A percentile compares a stretch with the other conserved stretches of the same genome.
phyloP scores from a whole-genome alignment of 2,797 vertebrate genomes.

The Neomorphus geoffroyi region DNA sequence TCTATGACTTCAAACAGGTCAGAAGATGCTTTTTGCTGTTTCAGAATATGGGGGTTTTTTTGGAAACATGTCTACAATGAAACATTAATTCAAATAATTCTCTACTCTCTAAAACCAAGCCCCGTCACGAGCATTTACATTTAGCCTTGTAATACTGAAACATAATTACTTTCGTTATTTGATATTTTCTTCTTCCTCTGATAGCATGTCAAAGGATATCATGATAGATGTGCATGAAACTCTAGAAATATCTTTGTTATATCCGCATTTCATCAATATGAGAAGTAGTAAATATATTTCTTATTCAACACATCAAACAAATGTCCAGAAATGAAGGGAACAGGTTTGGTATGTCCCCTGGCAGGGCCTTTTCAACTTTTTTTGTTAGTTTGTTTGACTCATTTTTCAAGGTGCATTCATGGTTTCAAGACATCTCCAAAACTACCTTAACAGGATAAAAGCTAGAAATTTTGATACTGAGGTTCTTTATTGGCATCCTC shows the following conservation, averaged over 20 bases:
- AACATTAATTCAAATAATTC: not conserved
- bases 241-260: not conserved
- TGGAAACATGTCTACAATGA: not conserved
- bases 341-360: not conserved
- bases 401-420: not conserved
- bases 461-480: not conserved
- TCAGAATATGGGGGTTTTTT: not conserved
- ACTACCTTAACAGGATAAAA: not conserved
- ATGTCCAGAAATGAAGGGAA: not conserved
- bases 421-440: not conserved
- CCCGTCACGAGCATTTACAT: not conserved
- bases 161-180: constrained; percentile 8
- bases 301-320: not conserved
- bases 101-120: not conserved
- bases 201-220: not conserved
- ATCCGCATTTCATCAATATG: not conserved
- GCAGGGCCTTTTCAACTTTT: not conserved
- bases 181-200: constrained; percentile 24
- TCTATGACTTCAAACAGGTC: not conserved
- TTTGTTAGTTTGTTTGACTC: not conserved
- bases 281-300: not conserved
- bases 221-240: not conserved
- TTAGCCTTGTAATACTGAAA: not conserved
- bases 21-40: not conserved
- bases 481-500: not conserved